These are phyloP conservation scores for Drosophila kikkawai DNA, from an alignment of 1,140 invertebrate species.

Conservation along the genomic window DNA sequence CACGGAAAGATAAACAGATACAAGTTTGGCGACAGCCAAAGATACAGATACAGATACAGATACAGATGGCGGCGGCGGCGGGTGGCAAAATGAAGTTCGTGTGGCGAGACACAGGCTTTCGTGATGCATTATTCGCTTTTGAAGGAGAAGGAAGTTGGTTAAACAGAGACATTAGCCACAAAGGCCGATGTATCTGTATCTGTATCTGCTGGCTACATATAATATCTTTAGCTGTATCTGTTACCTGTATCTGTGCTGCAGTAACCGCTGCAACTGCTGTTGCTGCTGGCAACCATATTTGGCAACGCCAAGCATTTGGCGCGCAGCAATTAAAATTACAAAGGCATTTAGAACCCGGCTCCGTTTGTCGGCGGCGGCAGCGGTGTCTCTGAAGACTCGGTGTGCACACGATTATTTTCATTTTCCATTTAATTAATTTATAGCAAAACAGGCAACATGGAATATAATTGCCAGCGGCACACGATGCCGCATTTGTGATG, in stretches of 20 bases:
- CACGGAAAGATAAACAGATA: constrained; percentile 19
- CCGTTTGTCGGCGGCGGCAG: constrained; percentile 65
- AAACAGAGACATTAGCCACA: constrained; percentile 48
- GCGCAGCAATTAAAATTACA: constrained; percentile 79
- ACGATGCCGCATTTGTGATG: constrained; percentile 64
- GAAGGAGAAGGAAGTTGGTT: constrained; percentile 20
- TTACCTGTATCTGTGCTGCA: constrained; percentile 15
- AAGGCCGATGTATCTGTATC: constrained; percentile 6
- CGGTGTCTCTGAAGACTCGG: constrained; percentile 64
- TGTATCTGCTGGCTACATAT: not conserved
- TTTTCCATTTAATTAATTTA: constrained; percentile 83
- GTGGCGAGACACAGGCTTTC: constrained; percentile 22
- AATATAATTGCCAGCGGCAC: constrained; percentile 75
- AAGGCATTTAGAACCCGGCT: constrained; percentile 72
- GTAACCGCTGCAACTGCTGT: constrained; percentile 23
- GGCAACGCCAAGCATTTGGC: constrained; percentile 64
- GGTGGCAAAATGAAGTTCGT: constrained; percentile 43
- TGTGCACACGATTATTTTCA: constrained; percentile 77
- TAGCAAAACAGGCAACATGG: constrained; percentile 47
- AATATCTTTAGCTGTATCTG: not conserved
- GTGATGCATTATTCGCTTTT: constrained; percentile 32
- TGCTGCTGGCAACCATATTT: constrained; percentile 58
- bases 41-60: constrained; percentile 14
- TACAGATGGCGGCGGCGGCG: not conserved
- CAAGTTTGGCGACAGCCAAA: constrained; percentile 24